Evolutionary conservation across 2,113 vertebrate species (phyloP).

Genomic region (Pampusana beccarii): DNA sequence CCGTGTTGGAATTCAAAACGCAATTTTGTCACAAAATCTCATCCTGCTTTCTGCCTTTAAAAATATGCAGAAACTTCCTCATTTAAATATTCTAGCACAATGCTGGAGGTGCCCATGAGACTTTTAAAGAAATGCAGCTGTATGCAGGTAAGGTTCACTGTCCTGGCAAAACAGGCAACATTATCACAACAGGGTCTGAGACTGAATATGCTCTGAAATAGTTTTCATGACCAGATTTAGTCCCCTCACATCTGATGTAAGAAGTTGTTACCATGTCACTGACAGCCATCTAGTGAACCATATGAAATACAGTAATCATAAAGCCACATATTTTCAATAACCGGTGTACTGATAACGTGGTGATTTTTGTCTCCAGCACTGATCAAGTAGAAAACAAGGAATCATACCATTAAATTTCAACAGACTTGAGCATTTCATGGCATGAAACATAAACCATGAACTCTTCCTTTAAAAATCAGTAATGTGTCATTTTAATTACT

Average conservation of each 20-base stretch:
- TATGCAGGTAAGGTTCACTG: background rate
- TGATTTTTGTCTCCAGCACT: background rate
- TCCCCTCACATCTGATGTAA: background rate
- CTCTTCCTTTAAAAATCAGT: background rate
- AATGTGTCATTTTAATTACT: background rate
- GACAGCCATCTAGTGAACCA: background rate
- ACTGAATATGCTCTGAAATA: accelerated
- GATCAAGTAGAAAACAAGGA: background rate
- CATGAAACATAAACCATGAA: background rate
- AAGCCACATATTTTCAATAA: background rate
- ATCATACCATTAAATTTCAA: background rate
- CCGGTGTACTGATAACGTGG: background rate
- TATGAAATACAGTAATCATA: background rate
- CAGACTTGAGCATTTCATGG: background rate
- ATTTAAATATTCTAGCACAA: background rate
- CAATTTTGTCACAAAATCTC: background rate
- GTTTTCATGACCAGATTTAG: background rate
- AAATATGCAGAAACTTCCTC: background rate
- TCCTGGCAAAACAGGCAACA: background rate
- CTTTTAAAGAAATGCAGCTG: background rate
- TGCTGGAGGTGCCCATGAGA: background rate
- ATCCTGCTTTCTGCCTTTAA: background rate
- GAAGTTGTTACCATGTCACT: background rate
- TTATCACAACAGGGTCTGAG: accelerated
- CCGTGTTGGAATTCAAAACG: background rate